phyloP scores from a whole-genome alignment of 2,888 invertebrate genomes.

The Phengaris arion region DNA sequence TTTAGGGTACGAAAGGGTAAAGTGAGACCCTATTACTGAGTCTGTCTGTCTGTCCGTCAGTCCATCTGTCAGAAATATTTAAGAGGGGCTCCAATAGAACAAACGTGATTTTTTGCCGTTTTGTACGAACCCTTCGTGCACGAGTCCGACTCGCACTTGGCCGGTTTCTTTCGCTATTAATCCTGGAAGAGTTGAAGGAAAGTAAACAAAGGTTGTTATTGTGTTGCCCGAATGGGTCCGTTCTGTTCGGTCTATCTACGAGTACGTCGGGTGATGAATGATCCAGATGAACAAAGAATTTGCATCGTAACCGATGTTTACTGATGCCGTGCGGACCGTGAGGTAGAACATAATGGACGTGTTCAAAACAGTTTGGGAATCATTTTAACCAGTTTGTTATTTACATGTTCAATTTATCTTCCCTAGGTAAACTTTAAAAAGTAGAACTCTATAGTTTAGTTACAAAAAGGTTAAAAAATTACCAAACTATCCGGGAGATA shows the following conservation, averaged over 20 bases:
- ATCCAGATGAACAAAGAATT: constrained; percentile 52
- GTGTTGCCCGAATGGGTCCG: constrained; percentile 50
- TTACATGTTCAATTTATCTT: too few relatives aligned
- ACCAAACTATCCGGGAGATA: neutral
- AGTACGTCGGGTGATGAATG: constrained; percentile 61
- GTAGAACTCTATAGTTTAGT: too few relatives aligned
- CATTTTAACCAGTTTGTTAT: neutral
- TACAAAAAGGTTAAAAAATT: neutral
- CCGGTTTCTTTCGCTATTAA: neutral
- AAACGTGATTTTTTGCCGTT: too few relatives aligned
- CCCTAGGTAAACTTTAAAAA: too few relatives aligned
- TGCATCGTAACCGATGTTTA: constrained; percentile 44
- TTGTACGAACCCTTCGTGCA: too few relatives aligned
- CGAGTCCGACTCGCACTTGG: too few relatives aligned
- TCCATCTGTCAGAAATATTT: too few relatives aligned
- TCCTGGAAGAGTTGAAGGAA: neutral
- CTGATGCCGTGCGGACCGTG: neutral
- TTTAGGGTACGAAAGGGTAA: too few relatives aligned
- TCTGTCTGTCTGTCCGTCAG: too few relatives aligned
- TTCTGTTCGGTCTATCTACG: constrained; percentile 59
- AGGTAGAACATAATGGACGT: neutral
- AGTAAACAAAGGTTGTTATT: constrained; percentile 7
- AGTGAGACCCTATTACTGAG: too few relatives aligned
- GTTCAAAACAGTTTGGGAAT: neutral
- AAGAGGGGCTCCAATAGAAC: too few relatives aligned